A percentile compares a stretch with the other conserved stretches of the same genome.
Evolutionary conservation across 2,113 vertebrate genomes (phyloP).

Genomic region (Albula goreensis): DNA sequence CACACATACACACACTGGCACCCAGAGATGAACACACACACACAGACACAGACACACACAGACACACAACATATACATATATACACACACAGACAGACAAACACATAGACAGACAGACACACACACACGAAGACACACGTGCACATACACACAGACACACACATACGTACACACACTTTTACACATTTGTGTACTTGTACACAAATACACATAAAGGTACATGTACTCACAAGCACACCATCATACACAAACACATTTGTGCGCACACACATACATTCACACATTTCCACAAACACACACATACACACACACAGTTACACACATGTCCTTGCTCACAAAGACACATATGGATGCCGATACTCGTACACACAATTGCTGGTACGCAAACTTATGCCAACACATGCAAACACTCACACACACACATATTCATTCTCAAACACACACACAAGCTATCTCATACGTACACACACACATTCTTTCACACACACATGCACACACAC

Average conservation of each 20-base stretch:
- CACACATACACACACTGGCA: slow-evolving; percentile 49
- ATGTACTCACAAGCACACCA: too few species aligned
- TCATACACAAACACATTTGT: too few species aligned
- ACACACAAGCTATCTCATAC: slow-evolving; percentile 41
- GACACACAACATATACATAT: neutral
- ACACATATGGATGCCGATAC: too few species aligned
- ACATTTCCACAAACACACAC: too few species aligned
- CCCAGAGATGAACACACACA: neutral
- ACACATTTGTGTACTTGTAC: too few species aligned
- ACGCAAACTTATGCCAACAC: neutral
- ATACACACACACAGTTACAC: too few species aligned
- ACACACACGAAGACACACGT: slow-evolving; percentile 39
- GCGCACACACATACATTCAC: too few species aligned
- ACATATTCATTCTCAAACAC: slow-evolving; percentile 32
- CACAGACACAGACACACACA: neutral
- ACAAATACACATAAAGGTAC: too few species aligned
- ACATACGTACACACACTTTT: neutral
- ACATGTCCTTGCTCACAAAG: too few species aligned
- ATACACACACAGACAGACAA: slow-evolving; percentile 5
- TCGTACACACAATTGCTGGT: too few species aligned
- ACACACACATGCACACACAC: too few species aligned
- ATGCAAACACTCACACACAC: neutral
- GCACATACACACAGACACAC: slow-evolving; percentile 27
- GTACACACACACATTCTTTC: too few species aligned
- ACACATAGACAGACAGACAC: slow-evolving; percentile 47